Evolutionary conservation across 1,140 invertebrate species (phyloP).

Genomic region (Gonioctena quinquepunctata): DNA sequence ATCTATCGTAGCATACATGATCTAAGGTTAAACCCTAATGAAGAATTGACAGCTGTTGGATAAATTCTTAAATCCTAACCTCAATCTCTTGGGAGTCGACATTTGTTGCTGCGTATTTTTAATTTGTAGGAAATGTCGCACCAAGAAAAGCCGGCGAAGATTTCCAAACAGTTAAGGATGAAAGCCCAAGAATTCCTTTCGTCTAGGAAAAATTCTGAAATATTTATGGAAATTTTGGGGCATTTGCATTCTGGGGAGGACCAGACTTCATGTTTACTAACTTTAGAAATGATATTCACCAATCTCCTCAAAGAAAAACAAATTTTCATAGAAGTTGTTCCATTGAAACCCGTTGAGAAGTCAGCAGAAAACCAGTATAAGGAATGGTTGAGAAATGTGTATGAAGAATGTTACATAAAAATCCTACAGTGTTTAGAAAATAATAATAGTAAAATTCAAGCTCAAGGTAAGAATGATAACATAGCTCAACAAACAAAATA

Average conservation of each 20-base stretch:
- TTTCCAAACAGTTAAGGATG: conserved; percentile 61
- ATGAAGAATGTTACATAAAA: conserved; percentile 63
- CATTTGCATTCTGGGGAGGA: conserved; percentile 65
- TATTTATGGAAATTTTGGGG: conserved; percentile 65
- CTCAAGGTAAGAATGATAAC: conserved; percentile 58
- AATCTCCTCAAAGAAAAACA: conserved; percentile 67
- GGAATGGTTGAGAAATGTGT: conserved; percentile 64
- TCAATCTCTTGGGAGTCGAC: neutral
- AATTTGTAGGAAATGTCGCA: conserved; percentile 30
- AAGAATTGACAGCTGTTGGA: neutral
- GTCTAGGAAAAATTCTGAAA: conserved; percentile 65
- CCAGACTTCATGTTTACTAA: conserved; percentile 62
- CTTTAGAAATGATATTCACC: conserved; percentile 70
- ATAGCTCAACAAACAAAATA: too few species aligned
- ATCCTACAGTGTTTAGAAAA: conserved; percentile 60
- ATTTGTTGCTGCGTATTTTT: conserved; percentile 16
- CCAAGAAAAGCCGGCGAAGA: conserved; percentile 50
- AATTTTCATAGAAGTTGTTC: conserved; percentile 62
- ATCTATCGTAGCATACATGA: too few species aligned
- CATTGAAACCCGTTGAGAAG: conserved; percentile 60
- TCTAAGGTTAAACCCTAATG: too few species aligned
- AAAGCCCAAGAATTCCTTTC: conserved; percentile 70
- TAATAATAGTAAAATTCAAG: conserved; percentile 58
- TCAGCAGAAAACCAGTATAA: conserved; percentile 64
- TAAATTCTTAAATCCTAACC: neutral